Evolutionary conservation across 2,888 invertebrate species (phyloP).

Genomic region (Dugesia japonica): DNA sequence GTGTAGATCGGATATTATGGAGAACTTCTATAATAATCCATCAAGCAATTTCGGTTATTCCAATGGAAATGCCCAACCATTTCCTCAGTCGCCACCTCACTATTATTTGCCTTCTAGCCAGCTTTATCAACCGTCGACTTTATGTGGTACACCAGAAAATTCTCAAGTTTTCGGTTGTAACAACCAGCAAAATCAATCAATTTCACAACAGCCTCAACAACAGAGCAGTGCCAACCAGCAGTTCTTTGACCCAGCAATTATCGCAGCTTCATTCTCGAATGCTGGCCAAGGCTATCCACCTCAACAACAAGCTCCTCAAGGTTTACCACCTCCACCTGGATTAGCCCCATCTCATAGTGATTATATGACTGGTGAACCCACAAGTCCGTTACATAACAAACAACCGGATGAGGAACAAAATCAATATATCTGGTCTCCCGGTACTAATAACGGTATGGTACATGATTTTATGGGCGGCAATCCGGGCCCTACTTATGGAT

Average conservation of each 20-base stretch:
- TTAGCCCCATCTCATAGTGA: constrained; percentile 1
- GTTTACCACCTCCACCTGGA: constrained; percentile 8
- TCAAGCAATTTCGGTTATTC: constrained; percentile 6
- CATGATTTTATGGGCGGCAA: neutral
- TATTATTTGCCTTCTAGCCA: constrained; percentile 16
- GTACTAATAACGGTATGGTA: neutral
- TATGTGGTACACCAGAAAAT: constrained; percentile 2
- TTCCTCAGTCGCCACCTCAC: neutral
- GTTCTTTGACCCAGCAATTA: neutral
- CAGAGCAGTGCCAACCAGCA: constrained; percentile 4
- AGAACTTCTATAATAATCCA: neutral
- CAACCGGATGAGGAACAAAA: neutral
- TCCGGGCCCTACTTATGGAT: neutral
- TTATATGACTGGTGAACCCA: constrained; percentile 12
- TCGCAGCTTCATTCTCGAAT: neutral
- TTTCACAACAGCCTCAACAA: neutral
- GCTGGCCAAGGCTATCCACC: neutral
- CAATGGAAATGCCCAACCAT: constrained; percentile 4
- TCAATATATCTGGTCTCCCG: constrained; percentile 8
- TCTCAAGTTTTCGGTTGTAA: neutral
- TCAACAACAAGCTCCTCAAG: constrained; percentile 3
- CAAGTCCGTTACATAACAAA: neutral
- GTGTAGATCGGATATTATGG: constrained; percentile 8
- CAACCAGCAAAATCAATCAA: neutral
- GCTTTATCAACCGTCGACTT: neutral